Conservation (phyloP, 2,797 vertebrate genomes). For the Balearica regulorum region DNA sequence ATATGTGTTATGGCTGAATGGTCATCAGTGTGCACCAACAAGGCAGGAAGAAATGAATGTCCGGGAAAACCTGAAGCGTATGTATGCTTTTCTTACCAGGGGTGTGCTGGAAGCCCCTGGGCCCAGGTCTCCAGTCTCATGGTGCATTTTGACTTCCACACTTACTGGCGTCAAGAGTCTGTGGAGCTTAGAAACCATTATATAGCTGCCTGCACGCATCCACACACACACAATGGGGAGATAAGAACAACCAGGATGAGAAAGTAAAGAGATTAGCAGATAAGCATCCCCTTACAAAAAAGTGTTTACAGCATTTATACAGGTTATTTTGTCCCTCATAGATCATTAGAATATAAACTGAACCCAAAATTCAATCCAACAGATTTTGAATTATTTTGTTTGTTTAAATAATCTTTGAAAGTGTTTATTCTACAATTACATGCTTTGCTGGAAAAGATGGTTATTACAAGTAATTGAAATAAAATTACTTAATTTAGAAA, state of each 20-base stretch:
- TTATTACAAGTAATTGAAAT: background rate
- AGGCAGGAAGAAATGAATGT: constrained; percentile 54
- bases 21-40: constrained; percentile 61
- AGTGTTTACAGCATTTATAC: background rate
- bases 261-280: background rate
- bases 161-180: background rate
- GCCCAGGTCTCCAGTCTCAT: background rate
- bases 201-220: background rate
- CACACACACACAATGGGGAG: background rate
- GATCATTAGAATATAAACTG: background rate
- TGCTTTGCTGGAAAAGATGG: background rate
- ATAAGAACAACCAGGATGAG: background rate
- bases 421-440: background rate
- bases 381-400: background rate
- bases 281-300: background rate
- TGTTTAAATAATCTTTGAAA: background rate
- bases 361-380: background rate
- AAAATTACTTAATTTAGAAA: background rate
- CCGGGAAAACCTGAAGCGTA: constrained; percentile 80
- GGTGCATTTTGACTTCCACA: background rate
- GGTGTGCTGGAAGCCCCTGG: background rate
- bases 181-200: background rate
- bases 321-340: background rate
- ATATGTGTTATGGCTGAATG: constrained; percentile 66
- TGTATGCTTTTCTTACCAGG: constrained; percentile 13